Percentiles rank a stretch among this genome's conserved stretches.
phyloP scores from a whole-genome alignment of 2,888 invertebrate species.

The Helicoverpa assulta region DNA sequence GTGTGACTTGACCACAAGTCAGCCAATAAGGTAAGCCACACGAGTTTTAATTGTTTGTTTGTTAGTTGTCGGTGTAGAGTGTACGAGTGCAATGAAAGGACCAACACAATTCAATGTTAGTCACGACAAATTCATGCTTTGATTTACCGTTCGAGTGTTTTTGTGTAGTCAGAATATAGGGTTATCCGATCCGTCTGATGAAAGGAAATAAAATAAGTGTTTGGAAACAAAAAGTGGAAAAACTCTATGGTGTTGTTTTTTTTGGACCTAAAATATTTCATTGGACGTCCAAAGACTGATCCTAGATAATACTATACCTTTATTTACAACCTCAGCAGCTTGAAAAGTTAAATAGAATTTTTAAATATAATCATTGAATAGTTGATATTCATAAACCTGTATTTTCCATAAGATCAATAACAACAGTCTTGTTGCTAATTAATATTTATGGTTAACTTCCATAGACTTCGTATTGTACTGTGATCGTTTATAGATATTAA shows the following conservation, averaged over 20 bases:
- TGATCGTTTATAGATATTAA: too few relatives aligned
- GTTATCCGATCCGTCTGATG: slow-evolving; percentile 79
- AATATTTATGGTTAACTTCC: neutral
- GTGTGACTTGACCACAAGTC: slow-evolving; percentile 6
- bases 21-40: slow-evolving; percentile 18
- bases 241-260: neutral
- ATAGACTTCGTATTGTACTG: too few relatives aligned
- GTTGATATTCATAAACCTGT: neutral
- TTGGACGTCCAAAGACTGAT: neutral
- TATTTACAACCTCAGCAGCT: slow-evolving; percentile 63
- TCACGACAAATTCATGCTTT: slow-evolving; percentile 65
- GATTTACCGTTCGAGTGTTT: slow-evolving; percentile 72
- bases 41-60: slow-evolving; percentile 39
- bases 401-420: neutral
- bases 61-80: slow-evolving; percentile 20
- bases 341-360: slow-evolving; percentile 49
- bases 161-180: slow-evolving; percentile 75
- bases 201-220: slow-evolving; percentile 67
- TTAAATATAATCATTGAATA: neutral
- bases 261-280: neutral
- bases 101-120: slow-evolving; percentile 64
- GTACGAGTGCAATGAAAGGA: slow-evolving; percentile 34
- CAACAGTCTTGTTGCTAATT: neutral
- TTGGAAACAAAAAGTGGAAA: neutral
- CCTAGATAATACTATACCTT: slow-evolving; percentile 57